Base-by-base conservation (phyloP, 1,140 invertebrate genomes). In the Diorhabda sublineata region DNA sequence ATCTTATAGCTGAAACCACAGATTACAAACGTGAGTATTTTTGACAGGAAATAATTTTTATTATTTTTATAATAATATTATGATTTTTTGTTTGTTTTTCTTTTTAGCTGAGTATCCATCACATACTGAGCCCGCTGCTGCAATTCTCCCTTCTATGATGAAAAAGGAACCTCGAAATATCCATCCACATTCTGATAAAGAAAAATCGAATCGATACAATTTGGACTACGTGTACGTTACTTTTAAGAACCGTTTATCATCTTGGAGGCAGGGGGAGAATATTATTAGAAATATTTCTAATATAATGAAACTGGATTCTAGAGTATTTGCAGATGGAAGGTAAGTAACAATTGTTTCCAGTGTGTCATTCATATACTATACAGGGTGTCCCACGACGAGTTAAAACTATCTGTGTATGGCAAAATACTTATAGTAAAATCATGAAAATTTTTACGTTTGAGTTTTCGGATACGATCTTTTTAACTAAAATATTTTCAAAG, bases 191-290 rank as follows among this genome's bases (percentile, higher is more conserved):
- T 80, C 81, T 58, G 74, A 79, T 60, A 78, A 80, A 64, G 82
- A 84, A 74, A 82, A 67, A 79, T 87, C 61, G 85, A 89, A 42
- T 85, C 90, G 6, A 89, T 92, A 87, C 59, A 85, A 89, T 43
- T 85, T 90, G 3, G 90, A 92, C 75, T 89, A 87, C 68, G 86
- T 90, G 2, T 92, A 90, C 73, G 85, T 93, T 9, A 80, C 84
- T 64, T 88, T 91, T 71, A 86, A 89, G 72, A 84, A 88, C 71
- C 83, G 81, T 45, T 79, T 86, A 43, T 70, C 73, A 61, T 82
- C 74, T 3, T 89, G 88, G 86, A 82, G 84, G 58, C 82, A 87
- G 76, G 88, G 87, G 11, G 78, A 82, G 45, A 77, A 83, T 45
- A 83, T 89, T 45, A 85, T 89, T 43, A 75, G 79, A 69, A 83